These are phyloP conservation scores for Pachypanchax playfairii DNA, from an alignment of 2,113 vertebrate genomes.

Conservation along the genomic window DNA sequence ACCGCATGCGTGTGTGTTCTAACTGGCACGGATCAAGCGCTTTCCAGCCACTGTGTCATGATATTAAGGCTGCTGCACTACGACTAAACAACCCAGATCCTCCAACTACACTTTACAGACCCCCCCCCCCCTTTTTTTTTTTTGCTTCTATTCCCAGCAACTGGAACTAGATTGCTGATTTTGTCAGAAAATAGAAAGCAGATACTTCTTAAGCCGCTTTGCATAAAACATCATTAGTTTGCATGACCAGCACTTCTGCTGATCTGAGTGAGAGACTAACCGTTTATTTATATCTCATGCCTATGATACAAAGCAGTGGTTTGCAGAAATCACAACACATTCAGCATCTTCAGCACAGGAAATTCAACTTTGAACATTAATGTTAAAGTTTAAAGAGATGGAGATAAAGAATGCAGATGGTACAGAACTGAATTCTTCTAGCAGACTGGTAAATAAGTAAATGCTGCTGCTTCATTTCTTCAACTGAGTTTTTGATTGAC, in stretches of 20 bases:
- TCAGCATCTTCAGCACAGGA: not conserved
- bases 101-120: constrained; percentile 23
- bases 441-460: no score
- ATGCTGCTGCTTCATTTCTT: no score
- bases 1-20: constrained; percentile 46
- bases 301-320: not conserved
- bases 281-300: no score
- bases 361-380: not conserved
- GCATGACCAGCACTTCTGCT: not conserved
- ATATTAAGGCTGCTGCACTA: constrained; percentile 36
- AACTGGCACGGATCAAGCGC: constrained; percentile 39
- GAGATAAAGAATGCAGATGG: not conserved
- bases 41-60: constrained; percentile 35
- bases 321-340: not conserved
- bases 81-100: constrained; percentile 20
- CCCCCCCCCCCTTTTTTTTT: no score
- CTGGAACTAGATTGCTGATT: constrained; percentile 11
- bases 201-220: constrained; percentile 22
- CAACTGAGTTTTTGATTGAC: no score
- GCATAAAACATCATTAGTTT: constrained; percentile 27
- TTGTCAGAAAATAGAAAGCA: constrained; percentile 19
- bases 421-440: no score
- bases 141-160: constrained; percentile 27
- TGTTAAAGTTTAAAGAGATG: not conserved
- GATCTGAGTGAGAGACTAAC: constrained; percentile 4